A percentile compares a stretch with the other conserved stretches of the same genome.
Conservation (phyloP, 2,113 vertebrate genomes). For the Coturnix japonica region DNA sequence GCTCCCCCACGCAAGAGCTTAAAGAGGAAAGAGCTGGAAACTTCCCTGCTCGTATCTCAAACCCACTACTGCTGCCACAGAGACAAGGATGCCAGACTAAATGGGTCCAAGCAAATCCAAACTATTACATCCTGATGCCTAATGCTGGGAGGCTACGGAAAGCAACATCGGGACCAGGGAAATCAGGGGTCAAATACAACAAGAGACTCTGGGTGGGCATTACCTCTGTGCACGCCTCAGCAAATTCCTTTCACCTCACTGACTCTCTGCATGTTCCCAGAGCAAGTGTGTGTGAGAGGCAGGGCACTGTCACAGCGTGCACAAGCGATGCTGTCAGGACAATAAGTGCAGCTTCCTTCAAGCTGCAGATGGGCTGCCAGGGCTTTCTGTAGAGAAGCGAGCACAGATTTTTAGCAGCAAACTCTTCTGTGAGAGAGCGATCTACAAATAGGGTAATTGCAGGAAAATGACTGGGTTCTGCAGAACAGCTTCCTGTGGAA, state of each 20-base stretch:
- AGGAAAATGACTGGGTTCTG: not conserved
- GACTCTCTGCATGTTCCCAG: not conserved
- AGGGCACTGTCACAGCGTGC: not conserved
- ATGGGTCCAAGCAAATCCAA: not conserved
- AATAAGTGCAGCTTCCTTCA: not conserved
- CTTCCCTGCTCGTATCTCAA: not conserved
- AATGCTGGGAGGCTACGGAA: not conserved
- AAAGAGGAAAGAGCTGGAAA: constrained; percentile 16
- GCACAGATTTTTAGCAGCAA: not conserved
- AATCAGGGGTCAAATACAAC: not conserved
- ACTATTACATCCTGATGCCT: not conserved
- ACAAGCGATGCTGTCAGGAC: not conserved
- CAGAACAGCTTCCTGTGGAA: not conserved
- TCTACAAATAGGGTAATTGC: not conserved
- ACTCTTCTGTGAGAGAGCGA: not conserved
- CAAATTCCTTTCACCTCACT: not conserved
- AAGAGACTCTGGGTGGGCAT: not conserved
- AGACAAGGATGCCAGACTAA: not conserved
- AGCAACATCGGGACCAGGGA: not conserved
- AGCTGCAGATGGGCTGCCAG: not conserved
- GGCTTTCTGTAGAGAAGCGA: not conserved
- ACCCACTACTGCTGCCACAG: not conserved
- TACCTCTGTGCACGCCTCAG: not conserved
- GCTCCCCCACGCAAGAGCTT: not conserved
- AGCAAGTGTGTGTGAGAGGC: not conserved